Conservation (phyloP, 1,140 invertebrate genomes). For the Harpegnathos saltator region DNA sequence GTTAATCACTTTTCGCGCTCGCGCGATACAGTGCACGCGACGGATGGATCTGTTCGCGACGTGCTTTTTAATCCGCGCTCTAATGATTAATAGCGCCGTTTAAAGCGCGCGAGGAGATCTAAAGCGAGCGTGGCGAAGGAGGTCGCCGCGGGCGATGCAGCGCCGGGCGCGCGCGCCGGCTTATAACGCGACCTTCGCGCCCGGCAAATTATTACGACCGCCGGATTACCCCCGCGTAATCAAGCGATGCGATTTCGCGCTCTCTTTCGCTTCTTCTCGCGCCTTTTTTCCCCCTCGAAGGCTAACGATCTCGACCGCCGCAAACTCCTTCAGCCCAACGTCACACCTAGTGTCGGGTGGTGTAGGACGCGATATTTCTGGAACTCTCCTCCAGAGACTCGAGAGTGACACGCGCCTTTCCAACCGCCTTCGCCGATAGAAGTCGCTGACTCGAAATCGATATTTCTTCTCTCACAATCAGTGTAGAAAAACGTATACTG, state of each 20-base stretch:
- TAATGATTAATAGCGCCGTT: slow-evolving; percentile 55
- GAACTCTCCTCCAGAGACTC: too few species aligned
- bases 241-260: slow-evolving; percentile 18
- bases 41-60: slow-evolving; percentile 50
- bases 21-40: slow-evolving; percentile 20
- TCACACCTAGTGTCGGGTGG: too few species aligned
- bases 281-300: too few species aligned
- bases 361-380: too few species aligned
- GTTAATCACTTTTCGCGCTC: slow-evolving; percentile 49
- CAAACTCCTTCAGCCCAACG: too few species aligned
- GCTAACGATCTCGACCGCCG: too few species aligned
- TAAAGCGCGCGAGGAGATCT: slow-evolving; percentile 34
- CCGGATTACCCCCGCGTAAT: slow-evolving; percentile 39
- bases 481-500: too few species aligned
- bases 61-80: slow-evolving; percentile 45
- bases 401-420: too few species aligned
- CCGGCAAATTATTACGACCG: slow-evolving; percentile 41
- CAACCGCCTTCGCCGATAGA: too few species aligned
- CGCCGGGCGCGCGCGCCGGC: slow-evolving; percentile 7
- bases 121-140: slow-evolving; percentile 34
- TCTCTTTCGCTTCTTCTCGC: too few species aligned
- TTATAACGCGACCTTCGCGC: slow-evolving; percentile 51
- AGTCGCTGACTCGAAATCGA: too few species aligned
- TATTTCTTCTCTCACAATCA: too few species aligned
- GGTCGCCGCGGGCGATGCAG: slow-evolving; percentile 31